These are phyloP conservation scores for Piaya cayana DNA, from an alignment of 2,113 vertebrate species.

Conservation along the genomic window DNA sequence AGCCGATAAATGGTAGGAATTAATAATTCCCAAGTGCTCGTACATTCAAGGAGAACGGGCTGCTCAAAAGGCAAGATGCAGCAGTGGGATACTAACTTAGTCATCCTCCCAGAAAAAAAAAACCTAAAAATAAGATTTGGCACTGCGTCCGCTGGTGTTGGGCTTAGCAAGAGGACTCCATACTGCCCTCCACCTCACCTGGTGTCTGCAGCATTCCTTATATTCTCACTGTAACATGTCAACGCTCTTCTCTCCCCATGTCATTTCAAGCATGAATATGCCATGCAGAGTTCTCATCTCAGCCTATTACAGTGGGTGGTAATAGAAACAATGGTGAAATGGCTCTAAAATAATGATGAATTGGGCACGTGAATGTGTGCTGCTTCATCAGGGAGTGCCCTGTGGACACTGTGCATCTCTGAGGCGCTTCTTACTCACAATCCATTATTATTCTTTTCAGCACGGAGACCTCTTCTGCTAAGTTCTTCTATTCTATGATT, in stretches of 20 bases:
- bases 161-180: neutral
- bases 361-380: constrained; percentile 2
- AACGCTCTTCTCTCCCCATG: neutral
- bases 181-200: neutral
- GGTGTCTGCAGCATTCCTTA: neutral
- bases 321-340: constrained; percentile 47
- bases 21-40: neutral
- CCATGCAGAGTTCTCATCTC: neutral
- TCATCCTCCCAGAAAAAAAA: neutral
- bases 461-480: neutral
- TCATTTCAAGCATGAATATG: constrained; percentile 15
- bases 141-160: neutral
- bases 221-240: neutral
- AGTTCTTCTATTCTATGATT: no score
- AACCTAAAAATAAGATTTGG: neutral
- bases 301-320: constrained; percentile 14
- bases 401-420: neutral
- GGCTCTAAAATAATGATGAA: constrained; percentile 51
- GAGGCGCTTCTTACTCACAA: neutral
- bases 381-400: neutral
- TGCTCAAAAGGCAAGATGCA: neutral
- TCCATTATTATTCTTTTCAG: neutral
- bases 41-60: neutral
- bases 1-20: neutral
- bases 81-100: neutral